Evolutionary conservation across 2,797 vertebrate species (phyloP), one percentile per base, ranked within the genome.

Genomic region (Spondyliosoma cantharus): DNA sequence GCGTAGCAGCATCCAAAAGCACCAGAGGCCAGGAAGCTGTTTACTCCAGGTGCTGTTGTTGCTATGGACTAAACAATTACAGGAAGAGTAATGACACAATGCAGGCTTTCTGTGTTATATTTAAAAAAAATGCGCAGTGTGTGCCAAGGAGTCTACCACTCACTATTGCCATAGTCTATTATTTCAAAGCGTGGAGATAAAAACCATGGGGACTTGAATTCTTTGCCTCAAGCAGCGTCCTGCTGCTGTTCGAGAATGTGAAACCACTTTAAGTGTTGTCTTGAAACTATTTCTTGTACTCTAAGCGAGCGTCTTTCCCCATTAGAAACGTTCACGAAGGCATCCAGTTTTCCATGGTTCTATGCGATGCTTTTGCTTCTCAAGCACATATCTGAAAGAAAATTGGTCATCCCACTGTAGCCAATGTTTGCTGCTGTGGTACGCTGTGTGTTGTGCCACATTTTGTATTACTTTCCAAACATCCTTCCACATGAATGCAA

Each of bases 101-200:
- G 25, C 79, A 73, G 75, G 22, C 45, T 60, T 27, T 81, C 43
- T 76, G 22, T 59, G 45, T 80, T 60, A 59, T 66, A 42, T 29
- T 67, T 15, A 53, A 76, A 76, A 74, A 80, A 62, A 24, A 64
- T 59, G 58, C 50, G 58, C 50, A 32, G 25, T 49, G 5, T 53
- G 65, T 80, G 76, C 57, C 78, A 56, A 24, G 27, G 24, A 66
- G 63, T 76, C 25, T 11, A 19, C 42, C 69, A 46, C 57, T 85
- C 46, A 42, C 75, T 45, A 14, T 71, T 64, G 80, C 74, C 69
- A 59, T 22, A 64, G 78, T 86, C 71, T 82, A 78, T 90, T 87
- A 87, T 91, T 91, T 81, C 29, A 81, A 57, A 71, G 78, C 75
- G 68, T 88, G 76, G 73, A 79, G 86, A 91, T 81, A 63, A 79